Conservation (phyloP, 2,113 vertebrate genomes). For the Melanostigma gelatinosum region DNA sequence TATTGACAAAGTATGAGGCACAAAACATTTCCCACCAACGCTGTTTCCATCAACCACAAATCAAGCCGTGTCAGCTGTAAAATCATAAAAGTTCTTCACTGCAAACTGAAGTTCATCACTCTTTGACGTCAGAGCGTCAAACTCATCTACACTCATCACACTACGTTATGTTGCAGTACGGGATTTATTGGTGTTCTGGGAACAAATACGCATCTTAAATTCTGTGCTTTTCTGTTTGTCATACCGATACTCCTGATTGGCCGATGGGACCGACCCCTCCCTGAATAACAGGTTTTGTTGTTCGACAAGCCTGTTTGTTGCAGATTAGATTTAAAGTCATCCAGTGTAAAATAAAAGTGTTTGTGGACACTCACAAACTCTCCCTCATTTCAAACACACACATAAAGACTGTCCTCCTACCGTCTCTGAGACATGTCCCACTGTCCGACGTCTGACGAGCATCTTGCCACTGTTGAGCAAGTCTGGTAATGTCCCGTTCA, state of each 20-base stretch:
- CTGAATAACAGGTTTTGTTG: conserved; percentile 32
- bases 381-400: not conserved
- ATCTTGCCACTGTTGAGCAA: conserved; percentile 77
- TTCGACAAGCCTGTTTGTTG: not conserved
- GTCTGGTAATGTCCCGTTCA: conserved; percentile 76
- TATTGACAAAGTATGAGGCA: not conserved
- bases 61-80: not conserved
- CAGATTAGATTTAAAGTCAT: not conserved
- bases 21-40: not conserved
- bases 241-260: not conserved
- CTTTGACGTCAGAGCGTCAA: not conserved
- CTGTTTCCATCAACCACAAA: conserved; percentile 14
- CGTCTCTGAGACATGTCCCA: conserved; percentile 80
- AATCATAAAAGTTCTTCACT: not conserved
- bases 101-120: not conserved
- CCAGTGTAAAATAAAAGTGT: not conserved
- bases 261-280: not conserved
- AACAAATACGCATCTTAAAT: not conserved
- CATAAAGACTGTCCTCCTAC: conserved; percentile 49
- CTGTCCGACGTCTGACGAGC: conserved; percentile 75
- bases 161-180: not conserved
- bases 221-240: not conserved
- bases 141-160: not conserved
- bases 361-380: not conserved
- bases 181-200: not conserved